phyloP scores from a whole-genome alignment of 2,888 invertebrate species.

The Watsonalla cultraria region DNA sequence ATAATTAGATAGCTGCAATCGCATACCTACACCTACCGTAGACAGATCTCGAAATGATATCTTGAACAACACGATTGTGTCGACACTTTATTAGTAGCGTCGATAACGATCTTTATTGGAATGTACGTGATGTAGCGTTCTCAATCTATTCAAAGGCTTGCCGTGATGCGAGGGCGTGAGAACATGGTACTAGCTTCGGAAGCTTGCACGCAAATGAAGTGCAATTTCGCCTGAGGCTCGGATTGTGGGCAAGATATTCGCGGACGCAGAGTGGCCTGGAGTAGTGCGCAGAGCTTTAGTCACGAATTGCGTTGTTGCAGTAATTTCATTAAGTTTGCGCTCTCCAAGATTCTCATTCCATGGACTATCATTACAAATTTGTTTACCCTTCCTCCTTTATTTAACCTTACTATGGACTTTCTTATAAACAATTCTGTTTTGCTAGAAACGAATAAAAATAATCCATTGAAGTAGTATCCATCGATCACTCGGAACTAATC shows the following conservation, averaged over 20 bases:
- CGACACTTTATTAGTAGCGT: constrained; percentile 35
- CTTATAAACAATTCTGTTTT: neutral
- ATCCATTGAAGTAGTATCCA: too few relatives aligned
- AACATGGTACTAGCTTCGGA: constrained; percentile 44
- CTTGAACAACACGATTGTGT: constrained; percentile 35
- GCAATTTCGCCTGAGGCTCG: constrained; percentile 56
- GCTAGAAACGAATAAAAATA: too few relatives aligned
- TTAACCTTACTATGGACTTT: too few relatives aligned
- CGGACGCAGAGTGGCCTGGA: constrained; percentile 29
- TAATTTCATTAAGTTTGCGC: constrained; percentile 54
- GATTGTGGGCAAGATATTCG: constrained; percentile 50
- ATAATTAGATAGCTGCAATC: constrained; percentile 36
- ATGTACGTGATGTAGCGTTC: constrained; percentile 30
- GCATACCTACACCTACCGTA: constrained; percentile 31
- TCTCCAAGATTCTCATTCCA: constrained; percentile 15
- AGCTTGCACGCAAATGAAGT: constrained; percentile 65
- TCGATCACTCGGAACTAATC: neutral
- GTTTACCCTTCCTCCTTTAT: too few relatives aligned
- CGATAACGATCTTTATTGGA: constrained; percentile 31
- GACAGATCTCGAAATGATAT: constrained; percentile 44
- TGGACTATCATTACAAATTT: constrained; percentile 10
- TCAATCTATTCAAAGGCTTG: constrained; percentile 31
- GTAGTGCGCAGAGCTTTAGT: constrained; percentile 30
- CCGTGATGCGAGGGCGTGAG: constrained; percentile 52
- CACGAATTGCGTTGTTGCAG: constrained; percentile 61